phyloP scores from a whole-genome alignment of 2,888 invertebrate genomes.

The Syrphus vitripennis region DNA sequence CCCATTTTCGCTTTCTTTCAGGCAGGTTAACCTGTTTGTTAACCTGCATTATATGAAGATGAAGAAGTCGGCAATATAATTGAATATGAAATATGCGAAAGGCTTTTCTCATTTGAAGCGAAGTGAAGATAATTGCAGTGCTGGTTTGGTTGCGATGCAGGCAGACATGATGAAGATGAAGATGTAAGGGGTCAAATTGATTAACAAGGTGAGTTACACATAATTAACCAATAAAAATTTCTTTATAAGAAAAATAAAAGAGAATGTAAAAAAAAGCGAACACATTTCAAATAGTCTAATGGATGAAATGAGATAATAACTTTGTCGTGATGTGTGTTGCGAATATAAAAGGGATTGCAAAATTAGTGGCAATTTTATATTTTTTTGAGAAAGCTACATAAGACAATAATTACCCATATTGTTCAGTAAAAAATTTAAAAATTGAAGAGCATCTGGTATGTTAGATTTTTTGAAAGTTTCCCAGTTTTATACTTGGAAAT shows the following conservation, averaged over 20 bases:
- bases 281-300: not conserved
- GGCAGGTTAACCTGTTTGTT: slow-evolving; percentile 61
- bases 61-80: slow-evolving; percentile 27
- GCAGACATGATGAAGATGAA: slow-evolving; percentile 11
- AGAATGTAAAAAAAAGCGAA: slow-evolving; percentile 4
- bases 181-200: slow-evolving; percentile 51
- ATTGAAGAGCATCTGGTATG: no score
- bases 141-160: no score
- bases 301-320: not conserved
- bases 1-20: slow-evolving; percentile 52
- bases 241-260: not conserved
- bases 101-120: not conserved
- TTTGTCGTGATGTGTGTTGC: not conserved
- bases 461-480: no score
- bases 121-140: slow-evolving; percentile 30
- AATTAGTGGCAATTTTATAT: not conserved
- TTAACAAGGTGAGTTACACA: slow-evolving; percentile 64
- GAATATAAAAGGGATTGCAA: not conserved
- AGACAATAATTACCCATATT: not conserved
- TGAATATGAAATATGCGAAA: slow-evolving; percentile 34
- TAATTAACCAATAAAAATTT: slow-evolving; percentile 57
- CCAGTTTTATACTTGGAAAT: no score
- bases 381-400: not conserved
- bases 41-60: slow-evolving; percentile 59
- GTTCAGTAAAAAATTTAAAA: not conserved